A percentile compares a stretch with the other conserved stretches of the same genome.
Evolutionary conservation across 2,797 vertebrate genomes (phyloP).

Genomic region (Coendou prehensilis): DNA sequence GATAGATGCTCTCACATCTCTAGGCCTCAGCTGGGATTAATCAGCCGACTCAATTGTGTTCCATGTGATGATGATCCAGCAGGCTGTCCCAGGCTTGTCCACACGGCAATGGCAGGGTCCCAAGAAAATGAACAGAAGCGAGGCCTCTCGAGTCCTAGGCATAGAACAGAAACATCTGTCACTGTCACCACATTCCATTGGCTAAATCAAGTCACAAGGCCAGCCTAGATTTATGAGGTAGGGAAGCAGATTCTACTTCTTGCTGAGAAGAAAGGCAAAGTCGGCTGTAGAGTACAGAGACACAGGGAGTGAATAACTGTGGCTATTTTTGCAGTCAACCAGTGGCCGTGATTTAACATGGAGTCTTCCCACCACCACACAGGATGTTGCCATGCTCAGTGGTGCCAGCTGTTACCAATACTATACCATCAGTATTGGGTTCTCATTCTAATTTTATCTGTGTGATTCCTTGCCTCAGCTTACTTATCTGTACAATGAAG

Average conservation of each 20-base stretch:
- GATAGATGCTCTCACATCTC: not conserved
- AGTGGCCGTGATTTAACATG: not conserved
- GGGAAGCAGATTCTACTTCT: not conserved
- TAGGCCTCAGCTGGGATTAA: constrained; percentile 6
- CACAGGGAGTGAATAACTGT: not conserved
- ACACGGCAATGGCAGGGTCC: not conserved
- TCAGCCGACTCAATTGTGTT: not conserved
- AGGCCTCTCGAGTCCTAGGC: not conserved
- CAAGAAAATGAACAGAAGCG: not conserved
- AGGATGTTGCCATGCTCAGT: not conserved
- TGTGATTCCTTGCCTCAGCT: constrained; percentile 12
- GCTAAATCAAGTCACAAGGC: not conserved
- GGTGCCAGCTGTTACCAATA: not conserved
- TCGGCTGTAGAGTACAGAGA: not conserved
- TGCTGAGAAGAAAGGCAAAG: constrained; percentile 20
- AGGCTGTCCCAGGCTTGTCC: not conserved
- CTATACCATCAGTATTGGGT: not conserved
- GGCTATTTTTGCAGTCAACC: not conserved
- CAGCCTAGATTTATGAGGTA: not conserved
- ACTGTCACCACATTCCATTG: not conserved
- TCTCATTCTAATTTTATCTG: not conserved
- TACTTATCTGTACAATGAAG: constrained; percentile 6
- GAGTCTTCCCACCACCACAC: not conserved
- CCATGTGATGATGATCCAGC: not conserved
- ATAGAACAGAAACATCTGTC: not conserved